Evolutionary conservation across 2,113 vertebrate species (phyloP), one percentile per base, ranked within the genome.

Genomic region (Atrichornis clamosus): DNA sequence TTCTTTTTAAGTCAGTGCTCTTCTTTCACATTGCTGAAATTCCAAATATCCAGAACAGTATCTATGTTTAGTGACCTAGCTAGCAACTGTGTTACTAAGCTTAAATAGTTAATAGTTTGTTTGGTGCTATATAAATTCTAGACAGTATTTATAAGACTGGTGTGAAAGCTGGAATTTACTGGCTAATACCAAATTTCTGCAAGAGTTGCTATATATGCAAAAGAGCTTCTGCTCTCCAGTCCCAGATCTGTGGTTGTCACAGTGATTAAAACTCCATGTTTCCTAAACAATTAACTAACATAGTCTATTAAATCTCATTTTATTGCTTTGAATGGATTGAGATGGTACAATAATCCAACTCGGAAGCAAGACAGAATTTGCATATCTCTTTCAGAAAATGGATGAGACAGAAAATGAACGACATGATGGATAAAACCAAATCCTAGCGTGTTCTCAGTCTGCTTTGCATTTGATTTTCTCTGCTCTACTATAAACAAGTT

Each of bases 231-330:
- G 77, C 80, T 88, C 89, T 79, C 87, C 65, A 79, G 67, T 96
- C 95, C 93, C 85, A 91, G 72, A 93, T 95, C 88, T 93, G 70
- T 68, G 97, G 67, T 96, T 93, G 93, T 92, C 94, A 50, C 74
- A 95, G 93, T 94, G 85, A 96, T 89, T 96, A 96, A 92, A 95
- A 96, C 74, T 94, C 86, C 67, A 41, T 92, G 85, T 97, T 97
- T 97, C 92, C 93, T 89, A 97, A 97, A 96, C 89, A 98, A 97
- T 96, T 97, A 97, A 93, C 89, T 95, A 97, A 94, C 90, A 78
- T 89, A 96, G 90, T 93, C 95, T 94, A 96, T 97, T 96, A 97
- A 96, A 98, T 92, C 59, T 84, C 84, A 94, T 93, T 97, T 93
- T 92, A 90, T 96, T 96, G 79, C 95, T 90, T 87, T 95, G 72